Evolutionary conservation across 2,888 invertebrate species (phyloP).

Genomic region (Piscicola geometra): DNA sequence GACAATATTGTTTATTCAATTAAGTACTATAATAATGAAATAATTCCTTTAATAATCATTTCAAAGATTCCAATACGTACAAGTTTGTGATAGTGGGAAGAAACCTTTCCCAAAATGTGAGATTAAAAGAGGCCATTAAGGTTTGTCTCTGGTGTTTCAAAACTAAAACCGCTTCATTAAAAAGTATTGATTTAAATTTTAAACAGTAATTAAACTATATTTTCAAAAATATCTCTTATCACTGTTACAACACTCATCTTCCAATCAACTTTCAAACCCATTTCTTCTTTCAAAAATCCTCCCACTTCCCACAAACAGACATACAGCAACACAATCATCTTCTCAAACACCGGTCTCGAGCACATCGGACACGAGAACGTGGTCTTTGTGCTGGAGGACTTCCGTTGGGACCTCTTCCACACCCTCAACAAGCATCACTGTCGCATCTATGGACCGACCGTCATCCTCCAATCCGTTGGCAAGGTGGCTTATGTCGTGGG

Average conservation of each 20-base stretch:
- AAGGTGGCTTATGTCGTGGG: no score
- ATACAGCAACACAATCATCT: constrained; percentile 34
- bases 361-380: constrained; percentile 57
- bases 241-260: no score
- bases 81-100: background rate
- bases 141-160: no score
- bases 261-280: background rate
- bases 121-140: background rate
- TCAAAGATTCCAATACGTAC: background rate
- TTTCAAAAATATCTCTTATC: constrained; percentile 6
- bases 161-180: no score
- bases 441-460: constrained; percentile 55
- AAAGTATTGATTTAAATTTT: no score
- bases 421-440: constrained; percentile 58
- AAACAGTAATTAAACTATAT: background rate
- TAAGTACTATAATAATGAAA: no score
- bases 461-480: constrained; percentile 46
- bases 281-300: background rate
- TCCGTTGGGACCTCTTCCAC: constrained; percentile 70
- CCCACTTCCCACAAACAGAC: constrained; percentile 8
- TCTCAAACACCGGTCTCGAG: constrained; percentile 51
- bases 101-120: background rate
- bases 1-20: no score
- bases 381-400: constrained; percentile 70
- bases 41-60: background rate